Base-by-base conservation (phyloP, 2,113 vertebrate species). In the Elachura formosa region DNA sequence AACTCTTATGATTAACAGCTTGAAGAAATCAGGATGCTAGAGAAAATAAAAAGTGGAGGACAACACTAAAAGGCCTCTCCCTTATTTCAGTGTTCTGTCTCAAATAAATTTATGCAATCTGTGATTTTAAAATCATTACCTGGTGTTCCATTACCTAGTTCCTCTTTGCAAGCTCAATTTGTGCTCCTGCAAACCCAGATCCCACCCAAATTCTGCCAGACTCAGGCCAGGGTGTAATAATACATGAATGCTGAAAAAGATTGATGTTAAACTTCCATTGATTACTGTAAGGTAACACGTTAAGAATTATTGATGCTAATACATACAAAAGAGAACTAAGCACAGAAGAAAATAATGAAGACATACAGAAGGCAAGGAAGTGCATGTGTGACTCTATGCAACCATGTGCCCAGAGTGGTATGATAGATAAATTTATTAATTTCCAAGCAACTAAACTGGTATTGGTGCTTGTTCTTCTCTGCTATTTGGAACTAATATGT, bases 211-310 rank as follows among this genome's bases (percentile, higher is more conserved):
- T 79, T 41, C 88, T 95, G 71, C 92, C 91, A 96, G 78, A 77
- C 71, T 93, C 78, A 46, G 92, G 93, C 68, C 64, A 62, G 61
- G 41, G 28, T 79, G 38, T 91, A 83, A 89, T 79, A 90, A 87
- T 80, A 92, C 41, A 58, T 89, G 64, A 69, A 78, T 52, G 26
- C 38, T 94, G 69, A 48, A 93, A 62, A 20, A 71, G 95, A 96
- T 90, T 90, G 90, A 87, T 89, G 85, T 95, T 96, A 88, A 97
- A 91, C 81, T 97, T 94, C 49, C 82, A 94, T 93, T 94, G 97
- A 97, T 94, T 91, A 81, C 85, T 91, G 55, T 17, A 75, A 71
- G 51, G 66, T 84, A 79, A 95, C 8, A 11, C 71, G 93, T 96
- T 96, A 94, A 96, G 90, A 82, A 94, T 82, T 94, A 94, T 75